These are phyloP conservation scores for Malachius bipustulatus DNA, from an alignment of 2,888 invertebrate genomes.

Conservation along the genomic window DNA sequence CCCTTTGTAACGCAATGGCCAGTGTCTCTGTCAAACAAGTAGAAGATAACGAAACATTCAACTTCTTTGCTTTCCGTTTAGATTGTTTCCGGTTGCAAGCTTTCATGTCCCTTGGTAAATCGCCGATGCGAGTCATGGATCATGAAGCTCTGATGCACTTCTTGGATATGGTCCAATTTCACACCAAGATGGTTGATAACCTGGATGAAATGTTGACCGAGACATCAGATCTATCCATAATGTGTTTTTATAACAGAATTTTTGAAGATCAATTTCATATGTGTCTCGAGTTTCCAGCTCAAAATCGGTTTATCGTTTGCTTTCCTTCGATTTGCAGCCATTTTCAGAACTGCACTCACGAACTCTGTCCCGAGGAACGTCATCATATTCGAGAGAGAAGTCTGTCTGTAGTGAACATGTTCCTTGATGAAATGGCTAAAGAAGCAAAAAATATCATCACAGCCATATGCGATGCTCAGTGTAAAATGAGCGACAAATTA, in stretches of 20 bases:
- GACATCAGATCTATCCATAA: constrained; percentile 93
- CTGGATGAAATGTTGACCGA: constrained; percentile 94
- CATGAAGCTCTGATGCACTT: constrained; percentile 79
- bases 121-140: constrained; percentile 65
- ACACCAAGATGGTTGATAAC: constrained; percentile 96
- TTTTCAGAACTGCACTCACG: constrained; percentile 95
- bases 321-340: constrained; percentile 97
- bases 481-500: constrained; percentile 89
- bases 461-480: constrained; percentile 96
- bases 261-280: constrained; percentile 98
- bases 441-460: constrained; percentile 98
- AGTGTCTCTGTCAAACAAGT: constrained; percentile 86
- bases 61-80: constrained; percentile 80
- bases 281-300: constrained; percentile 97
- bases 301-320: constrained; percentile 94
- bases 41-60: constrained; percentile 90
- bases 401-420: constrained; percentile 92
- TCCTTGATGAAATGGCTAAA: constrained; percentile 97
- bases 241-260: constrained; percentile 94
- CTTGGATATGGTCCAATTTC: constrained; percentile 92
- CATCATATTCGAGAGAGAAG: constrained; percentile 94
- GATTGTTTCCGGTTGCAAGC: constrained; percentile 98
- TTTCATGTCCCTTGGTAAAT: constrained; percentile 76
- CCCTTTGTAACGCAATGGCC: constrained; percentile 80
- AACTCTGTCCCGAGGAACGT: constrained; percentile 95